These are phyloP conservation scores for Oryzias melastigma DNA, from an alignment of 2,113 vertebrate genomes.

Conservation along the genomic window DNA sequence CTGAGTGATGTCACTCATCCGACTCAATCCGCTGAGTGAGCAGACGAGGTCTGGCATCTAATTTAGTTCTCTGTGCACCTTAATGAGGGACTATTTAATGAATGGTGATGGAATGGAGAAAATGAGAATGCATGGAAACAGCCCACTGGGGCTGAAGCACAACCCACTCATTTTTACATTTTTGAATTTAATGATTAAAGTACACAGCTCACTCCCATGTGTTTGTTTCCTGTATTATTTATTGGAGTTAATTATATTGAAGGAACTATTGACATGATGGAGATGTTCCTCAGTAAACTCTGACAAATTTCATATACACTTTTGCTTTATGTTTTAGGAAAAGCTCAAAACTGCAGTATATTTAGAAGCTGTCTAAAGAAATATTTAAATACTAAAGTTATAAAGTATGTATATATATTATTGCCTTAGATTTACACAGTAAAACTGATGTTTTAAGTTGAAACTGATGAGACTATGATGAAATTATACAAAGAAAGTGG, in stretches of 20 bases:
- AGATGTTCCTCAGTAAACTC: too few species aligned
- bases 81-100: constrained; percentile 48
- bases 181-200: constrained; percentile 20
- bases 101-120: constrained; percentile 36
- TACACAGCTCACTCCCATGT: constrained; percentile 4
- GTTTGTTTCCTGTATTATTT: constrained; percentile 24
- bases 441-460: not conserved
- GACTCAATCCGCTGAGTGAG: constrained; percentile 39
- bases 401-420: not conserved
- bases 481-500: too few species aligned
- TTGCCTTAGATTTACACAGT: not conserved
- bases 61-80: constrained; percentile 42
- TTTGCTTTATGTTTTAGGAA: not conserved
- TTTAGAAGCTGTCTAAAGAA: not conserved
- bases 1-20: constrained; percentile 52
- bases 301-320: too few species aligned
- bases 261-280: too few species aligned
- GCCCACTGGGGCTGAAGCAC: constrained; percentile 14
- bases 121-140: constrained; percentile 46
- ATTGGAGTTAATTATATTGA: too few species aligned
- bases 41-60: constrained; percentile 47
- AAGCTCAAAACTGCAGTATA: not conserved
- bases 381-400: not conserved
- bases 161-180: constrained; percentile 11
- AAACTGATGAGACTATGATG: too few species aligned